Evolutionary conservation across 2,888 invertebrate species (phyloP).

Genomic region (Hyposoter dolosus): DNA sequence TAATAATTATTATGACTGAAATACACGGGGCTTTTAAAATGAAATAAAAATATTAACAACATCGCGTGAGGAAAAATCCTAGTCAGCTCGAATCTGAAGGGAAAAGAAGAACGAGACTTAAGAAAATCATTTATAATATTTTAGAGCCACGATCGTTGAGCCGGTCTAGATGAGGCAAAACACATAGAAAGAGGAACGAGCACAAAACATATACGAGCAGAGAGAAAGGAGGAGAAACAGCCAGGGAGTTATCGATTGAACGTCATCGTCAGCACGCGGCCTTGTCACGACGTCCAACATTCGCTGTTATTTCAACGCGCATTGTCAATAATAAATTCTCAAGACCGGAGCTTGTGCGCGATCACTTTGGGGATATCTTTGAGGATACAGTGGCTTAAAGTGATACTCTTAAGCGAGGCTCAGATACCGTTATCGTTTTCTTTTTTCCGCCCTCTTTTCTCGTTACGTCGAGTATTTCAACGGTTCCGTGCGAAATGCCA

Average conservation of each 20-base stretch:
- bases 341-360: conserved; percentile 15
- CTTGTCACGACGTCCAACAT: conserved; percentile 61
- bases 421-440: neutral
- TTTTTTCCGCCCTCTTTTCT: neutral
- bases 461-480: neutral
- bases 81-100: neutral
- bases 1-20: neutral
- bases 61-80: neutral
- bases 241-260: conserved; percentile 60
- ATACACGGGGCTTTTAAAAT: neutral
- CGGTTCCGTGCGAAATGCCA: neutral
- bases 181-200: neutral
- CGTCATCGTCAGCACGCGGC: conserved; percentile 56
- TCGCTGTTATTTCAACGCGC: conserved; percentile 58
- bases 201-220: neutral
- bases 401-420: neutral
- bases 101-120: neutral
- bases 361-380: conserved; percentile 22
- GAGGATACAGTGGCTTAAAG: conserved; percentile 1
- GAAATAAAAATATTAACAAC: neutral
- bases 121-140: conserved; percentile 7
- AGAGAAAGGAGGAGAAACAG: conserved; percentile 38
- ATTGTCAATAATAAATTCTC: conserved; percentile 64
- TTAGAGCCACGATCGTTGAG: neutral
- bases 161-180: neutral